Percentiles rank a stretch among this genome's conserved stretches.
Conservation (phyloP, 2,888 invertebrate species). For the Ormyrus rosae region DNA sequence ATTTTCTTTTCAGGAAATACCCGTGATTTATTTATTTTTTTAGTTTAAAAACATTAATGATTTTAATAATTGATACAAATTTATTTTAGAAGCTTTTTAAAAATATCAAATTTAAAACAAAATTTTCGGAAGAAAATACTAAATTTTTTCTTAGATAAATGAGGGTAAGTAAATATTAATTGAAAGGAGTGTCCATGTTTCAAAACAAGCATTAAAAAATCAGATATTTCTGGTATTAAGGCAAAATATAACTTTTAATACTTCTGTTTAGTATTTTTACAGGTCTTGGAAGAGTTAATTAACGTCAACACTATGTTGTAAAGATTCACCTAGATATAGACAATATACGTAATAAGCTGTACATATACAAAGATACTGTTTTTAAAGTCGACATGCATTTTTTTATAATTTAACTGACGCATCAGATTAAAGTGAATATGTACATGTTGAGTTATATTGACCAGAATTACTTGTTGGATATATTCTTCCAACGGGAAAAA, state of each 20-base stretch:
- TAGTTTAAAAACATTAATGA: not conserved
- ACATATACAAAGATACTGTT: constrained; percentile 21
- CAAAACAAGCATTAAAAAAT: constrained; percentile 15
- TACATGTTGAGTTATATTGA: too few species aligned
- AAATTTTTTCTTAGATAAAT: constrained; percentile 32
- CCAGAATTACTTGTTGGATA: too few species aligned
- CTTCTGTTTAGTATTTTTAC: constrained; percentile 60
- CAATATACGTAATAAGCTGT: constrained; percentile 24
- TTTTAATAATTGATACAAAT: not conserved
- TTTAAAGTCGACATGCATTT: constrained; percentile 35
- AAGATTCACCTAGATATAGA: constrained; percentile 27
- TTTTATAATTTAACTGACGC: constrained; percentile 51
- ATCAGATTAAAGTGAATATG: constrained; percentile 15
- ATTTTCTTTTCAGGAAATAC: constrained; percentile 1
- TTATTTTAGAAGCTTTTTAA: constrained; percentile 29
- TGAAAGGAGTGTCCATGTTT: constrained; percentile 45
- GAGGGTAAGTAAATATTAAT: constrained; percentile 35
- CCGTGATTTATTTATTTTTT: not conserved
- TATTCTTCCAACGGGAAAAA: not conserved
- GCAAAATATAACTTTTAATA: constrained; percentile 44
- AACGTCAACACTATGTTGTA: constrained; percentile 40
- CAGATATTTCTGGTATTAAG: constrained; percentile 54
- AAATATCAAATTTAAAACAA: not conserved
- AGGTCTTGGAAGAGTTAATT: constrained; percentile 67
- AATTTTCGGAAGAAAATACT: not conserved